Evolutionary conservation across 2,113 vertebrate genomes (phyloP), one percentile per base, ranked within the genome.

Genomic region (Microcebus griseorufus): DNA sequence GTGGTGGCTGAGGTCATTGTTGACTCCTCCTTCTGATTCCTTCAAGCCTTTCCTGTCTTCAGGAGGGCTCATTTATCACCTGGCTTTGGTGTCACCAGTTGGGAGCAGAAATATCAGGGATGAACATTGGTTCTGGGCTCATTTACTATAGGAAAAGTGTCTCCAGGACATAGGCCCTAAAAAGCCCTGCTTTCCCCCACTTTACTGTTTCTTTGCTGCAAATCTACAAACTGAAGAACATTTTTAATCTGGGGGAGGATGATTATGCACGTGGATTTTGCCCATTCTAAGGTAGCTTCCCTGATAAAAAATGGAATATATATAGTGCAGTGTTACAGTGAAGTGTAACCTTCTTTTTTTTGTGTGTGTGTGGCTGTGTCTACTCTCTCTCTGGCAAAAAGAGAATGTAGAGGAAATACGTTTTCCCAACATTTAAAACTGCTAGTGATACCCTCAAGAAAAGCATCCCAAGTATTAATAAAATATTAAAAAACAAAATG

Each of bases 391-490:
- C 45, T 58, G 23, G n/a, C 42, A 58, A 78, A 62, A 64, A 92
- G 92, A 4, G 23, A 69, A 83, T 9, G 42, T 18, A 85, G 34
- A 79, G 34, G 65, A 9, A 42, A 53, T 67, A 69, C 14, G 62
- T 84, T 93, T 94, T 34, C 53, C 84, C 62, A 95, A 25, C 69
- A 48, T 80, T 93, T 81, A 72, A 96, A 93, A 96, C 39, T 55
- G 70, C 51, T 53, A n/a, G n/a, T 42, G 3, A 62, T 76, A 51
- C 22, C 65, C 34, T 23, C 55, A 88, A 69, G 80, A 80, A 96
- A 90, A 94, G 18, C 55, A 53, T 29, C 62, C 60, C 58, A 42
- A 55, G 7, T 34, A 55, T 55, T 55, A 55, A 55, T 55, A 94
- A 91, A 90, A 80, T 27, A 16, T 6, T 81, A 62, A 95, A 67